Conservation (phyloP, 2,888 invertebrate species). For the Therioaphis trifolii region DNA sequence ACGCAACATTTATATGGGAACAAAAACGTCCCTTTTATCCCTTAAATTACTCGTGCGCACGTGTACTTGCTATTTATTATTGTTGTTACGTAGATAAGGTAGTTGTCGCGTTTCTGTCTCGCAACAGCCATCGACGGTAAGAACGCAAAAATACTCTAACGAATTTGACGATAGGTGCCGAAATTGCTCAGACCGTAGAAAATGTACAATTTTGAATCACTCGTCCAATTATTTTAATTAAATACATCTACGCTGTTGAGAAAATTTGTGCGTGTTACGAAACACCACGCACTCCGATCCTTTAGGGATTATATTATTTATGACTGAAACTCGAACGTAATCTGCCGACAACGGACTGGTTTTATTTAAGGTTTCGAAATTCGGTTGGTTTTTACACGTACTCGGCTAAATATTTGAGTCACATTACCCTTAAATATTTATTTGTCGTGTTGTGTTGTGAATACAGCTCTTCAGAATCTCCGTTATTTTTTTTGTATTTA, state of each 20-base stretch:
- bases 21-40: neutral
- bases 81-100: neutral
- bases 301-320: neutral
- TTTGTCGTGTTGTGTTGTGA: constrained; percentile 6
- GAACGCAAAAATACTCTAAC: constrained; percentile 13
- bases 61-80: neutral
- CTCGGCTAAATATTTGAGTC: neutral
- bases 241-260: neutral
- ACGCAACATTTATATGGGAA: too few species aligned
- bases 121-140: neutral
- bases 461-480: constrained; percentile 11
- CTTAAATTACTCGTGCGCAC: neutral
- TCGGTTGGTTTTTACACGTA: neutral
- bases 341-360: neutral
- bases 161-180: neutral
- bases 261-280: neutral
- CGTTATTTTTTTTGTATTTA: neutral
- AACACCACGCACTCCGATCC: neutral
- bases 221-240: constrained; percentile 31
- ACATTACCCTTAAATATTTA: neutral
- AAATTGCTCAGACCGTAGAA: too few species aligned
- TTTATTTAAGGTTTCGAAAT: neutral
- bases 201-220: constrained; percentile 23
- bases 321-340: neutral
- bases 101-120: neutral